phyloP scores from a whole-genome alignment of 2,797 vertebrate species.

The Ceryle rudis region DNA sequence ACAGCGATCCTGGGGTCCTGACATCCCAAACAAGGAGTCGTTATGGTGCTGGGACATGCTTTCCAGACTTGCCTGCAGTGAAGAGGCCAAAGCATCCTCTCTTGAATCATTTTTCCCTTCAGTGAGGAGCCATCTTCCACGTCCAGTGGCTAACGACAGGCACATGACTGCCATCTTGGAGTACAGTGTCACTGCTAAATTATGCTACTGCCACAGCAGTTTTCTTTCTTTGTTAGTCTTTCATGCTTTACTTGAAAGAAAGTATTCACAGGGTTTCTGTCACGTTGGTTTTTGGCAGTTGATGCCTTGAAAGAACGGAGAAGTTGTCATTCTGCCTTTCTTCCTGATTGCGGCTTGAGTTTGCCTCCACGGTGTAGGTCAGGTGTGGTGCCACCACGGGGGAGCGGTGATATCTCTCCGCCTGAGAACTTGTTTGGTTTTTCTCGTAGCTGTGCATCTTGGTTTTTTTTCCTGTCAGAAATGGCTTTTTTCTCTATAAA shows the following conservation, averaged over 20 bases:
- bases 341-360: not conserved
- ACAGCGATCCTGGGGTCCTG: not conserved
- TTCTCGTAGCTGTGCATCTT: not conserved
- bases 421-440: not conserved
- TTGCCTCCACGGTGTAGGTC: not conserved
- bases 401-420: not conserved
- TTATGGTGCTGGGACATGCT: not conserved
- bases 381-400: not conserved
- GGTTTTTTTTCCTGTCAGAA: not conserved
- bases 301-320: not conserved
- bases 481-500: not conserved
- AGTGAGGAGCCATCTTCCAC: not conserved
- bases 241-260: not conserved
- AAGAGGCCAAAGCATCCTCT: not conserved
- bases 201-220: not conserved
- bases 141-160: not conserved
- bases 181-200: not conserved
- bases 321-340: not conserved
- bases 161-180: not conserved
- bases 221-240: not conserved
- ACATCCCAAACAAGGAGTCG: not conserved
- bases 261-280: not conserved
- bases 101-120: not conserved
- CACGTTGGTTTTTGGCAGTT: not conserved
- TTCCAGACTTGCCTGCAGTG: not conserved